Evolutionary conservation across 1,140 invertebrate genomes (phyloP), one percentile per base, ranked within the genome.

Genomic region (Littorina saxatilis): DNA sequence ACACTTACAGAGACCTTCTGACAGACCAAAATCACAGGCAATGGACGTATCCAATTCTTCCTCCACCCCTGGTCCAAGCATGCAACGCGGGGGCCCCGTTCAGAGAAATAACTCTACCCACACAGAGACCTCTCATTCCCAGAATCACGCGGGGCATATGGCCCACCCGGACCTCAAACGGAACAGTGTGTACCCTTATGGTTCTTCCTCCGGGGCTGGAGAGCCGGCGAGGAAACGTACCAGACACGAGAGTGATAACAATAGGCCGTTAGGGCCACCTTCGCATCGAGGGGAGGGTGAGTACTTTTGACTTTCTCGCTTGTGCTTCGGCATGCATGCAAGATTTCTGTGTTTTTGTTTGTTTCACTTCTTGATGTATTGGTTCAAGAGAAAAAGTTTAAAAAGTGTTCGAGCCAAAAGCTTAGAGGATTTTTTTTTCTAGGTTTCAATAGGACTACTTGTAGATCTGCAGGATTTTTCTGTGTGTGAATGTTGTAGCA

Each of bases 261-360:
- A 77, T 74, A 50, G 37, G 70, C 55, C 68, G 32, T 40, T 76
- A 66, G 73, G 80, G n/a, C 80, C 76, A 27, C 29, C 74, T 47
- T 66, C 76, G 23, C 77, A 83, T 32, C 78, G 78, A 73, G 70
- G 68, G 66, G 77, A 83, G 50, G 76, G 82, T 83, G 70, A 82
- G 76, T 68, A 35, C 35, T 39, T 1, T 23, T 39, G 27, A 32
- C 35, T 5, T 63, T 50, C 23, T 63, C 27, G 23, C n/a, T n/a
- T n/a, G n/a, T n/a, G n/a, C n/a, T n/a, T n/a, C n/a, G n/a, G n/a
- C n/a, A n/a, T n/a, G n/a, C n/a, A n/a, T n/a, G n/a, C n/a, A n/a
- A n/a, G n/a, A n/a, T n/a, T n/a, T n/a, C n/a, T n/a, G n/a, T n/a
- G n/a, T n/a, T n/a, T n/a, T n/a, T n/a, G n/a, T n/a, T n/a, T n/a